Base-by-base conservation (phyloP, 2,888 invertebrate species). In the Meiosimyza decipiens region DNA sequence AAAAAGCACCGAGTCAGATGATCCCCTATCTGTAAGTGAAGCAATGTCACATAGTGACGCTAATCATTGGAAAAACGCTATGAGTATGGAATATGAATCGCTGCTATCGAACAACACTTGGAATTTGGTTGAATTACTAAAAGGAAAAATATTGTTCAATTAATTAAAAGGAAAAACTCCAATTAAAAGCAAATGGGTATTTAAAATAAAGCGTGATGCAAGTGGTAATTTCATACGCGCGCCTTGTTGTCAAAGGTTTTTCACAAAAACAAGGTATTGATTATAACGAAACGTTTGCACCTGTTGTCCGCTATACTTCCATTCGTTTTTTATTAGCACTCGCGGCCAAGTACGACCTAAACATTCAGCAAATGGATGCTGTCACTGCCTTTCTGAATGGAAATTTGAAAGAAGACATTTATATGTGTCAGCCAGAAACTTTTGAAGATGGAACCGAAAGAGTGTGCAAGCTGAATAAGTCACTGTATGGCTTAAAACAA, bases 361-460 rank as follows among this genome's bases (percentile, higher is more conserved):
- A 72, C 52, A 71, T 76, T 33, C 76, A 74, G 47, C 71, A 77
- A 57, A 74, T 74, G 73, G 74, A 75, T 74, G 74, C 73, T 57
- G 73, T 74, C 15, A 71, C 73, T 15, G 77, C 74, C 5, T 75
- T 74, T 51, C 62, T 75, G n/a, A 73, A 75, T 54, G 72, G 49
- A 50, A 73, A 74, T 57, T 59, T 74, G 16, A 71, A 74, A 40
- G 71, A 75, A 22, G 64, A 75, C 9, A 74, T 77, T 47, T 77
- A 52, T 66, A 77, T 79, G 68, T n/a, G 62, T 11, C 75, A 80
- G 57, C 77, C 74, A 18, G 71, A 78, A 47, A 74, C 74, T 52
- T 78, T 75, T 55, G 57, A 70, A 9, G 76, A 76, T 60, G 74
- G 72, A 40, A 62, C 60, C 13, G 18, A 55, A 15, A 67, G 64